Conservation (phyloP, 2,797 vertebrate genomes). For the Trichosurus vulpecula region DNA sequence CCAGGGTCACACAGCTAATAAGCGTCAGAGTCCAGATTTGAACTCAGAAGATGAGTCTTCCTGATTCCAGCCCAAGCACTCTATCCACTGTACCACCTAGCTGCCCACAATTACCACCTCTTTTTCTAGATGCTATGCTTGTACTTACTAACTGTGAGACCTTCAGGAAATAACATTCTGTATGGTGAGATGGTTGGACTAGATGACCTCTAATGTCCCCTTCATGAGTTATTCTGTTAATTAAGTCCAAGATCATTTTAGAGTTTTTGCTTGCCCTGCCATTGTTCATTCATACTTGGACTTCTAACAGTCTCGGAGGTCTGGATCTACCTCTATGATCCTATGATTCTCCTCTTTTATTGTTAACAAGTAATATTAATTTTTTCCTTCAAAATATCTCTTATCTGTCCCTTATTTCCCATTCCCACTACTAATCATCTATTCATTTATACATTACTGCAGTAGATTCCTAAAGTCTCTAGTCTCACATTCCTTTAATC, state of each 20-base stretch:
- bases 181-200: background rate
- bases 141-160: background rate
- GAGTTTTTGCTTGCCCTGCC: background rate
- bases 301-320: background rate
- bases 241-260: background rate
- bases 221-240: background rate
- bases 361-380: background rate
- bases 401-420: slow-evolving; percentile 2
- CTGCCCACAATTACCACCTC: background rate
- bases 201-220: background rate
- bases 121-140: background rate
- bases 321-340: background rate
- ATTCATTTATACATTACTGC: background rate
- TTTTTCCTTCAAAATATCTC: slow-evolving; percentile 12
- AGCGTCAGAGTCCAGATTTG: background rate
- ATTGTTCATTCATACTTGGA: background rate
- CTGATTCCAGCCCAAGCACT: background rate
- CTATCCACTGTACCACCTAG: too few relatives aligned
- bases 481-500: background rate
- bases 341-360: background rate
- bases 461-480: background rate
- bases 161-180: background rate
- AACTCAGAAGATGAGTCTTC: background rate
- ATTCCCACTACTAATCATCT: background rate
- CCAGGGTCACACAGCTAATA: background rate